Percentiles rank a stretch among this genome's conserved stretches.
Evolutionary conservation across 2,113 vertebrate species (phyloP).

Genomic region (Otus sunia): DNA sequence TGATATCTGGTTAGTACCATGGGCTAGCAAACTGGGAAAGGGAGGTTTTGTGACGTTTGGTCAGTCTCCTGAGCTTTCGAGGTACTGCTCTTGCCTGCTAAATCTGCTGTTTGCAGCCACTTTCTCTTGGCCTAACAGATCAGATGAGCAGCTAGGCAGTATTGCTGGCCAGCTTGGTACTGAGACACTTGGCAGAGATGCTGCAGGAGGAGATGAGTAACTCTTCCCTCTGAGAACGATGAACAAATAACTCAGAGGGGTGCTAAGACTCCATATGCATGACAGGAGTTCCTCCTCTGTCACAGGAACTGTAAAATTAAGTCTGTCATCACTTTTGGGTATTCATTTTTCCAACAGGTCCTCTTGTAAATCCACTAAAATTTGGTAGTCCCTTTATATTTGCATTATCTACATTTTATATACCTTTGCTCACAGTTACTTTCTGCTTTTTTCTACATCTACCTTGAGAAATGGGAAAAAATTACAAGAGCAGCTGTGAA

Average conservation of each 20-base stretch:
- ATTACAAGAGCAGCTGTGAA: not conserved
- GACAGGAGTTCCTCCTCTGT: not conserved
- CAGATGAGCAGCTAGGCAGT: not conserved
- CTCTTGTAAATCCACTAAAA: not conserved
- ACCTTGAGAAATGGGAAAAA: not conserved
- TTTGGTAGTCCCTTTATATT: not conserved
- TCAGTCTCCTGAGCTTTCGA: not conserved
- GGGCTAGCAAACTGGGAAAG: not conserved
- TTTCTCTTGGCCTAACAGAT: not conserved
- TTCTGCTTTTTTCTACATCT: not conserved
- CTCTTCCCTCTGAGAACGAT: not conserved
- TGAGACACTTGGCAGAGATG: not conserved
- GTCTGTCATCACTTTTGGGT: not conserved
- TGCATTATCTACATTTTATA: not conserved
- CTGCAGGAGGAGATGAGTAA: not conserved
- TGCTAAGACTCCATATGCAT: not conserved
- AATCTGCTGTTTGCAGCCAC: not conserved
- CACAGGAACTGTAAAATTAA: not conserved
- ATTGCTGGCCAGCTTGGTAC: not conserved
- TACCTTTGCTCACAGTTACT: not conserved
- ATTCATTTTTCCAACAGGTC: not conserved
- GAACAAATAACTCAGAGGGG: not conserved
- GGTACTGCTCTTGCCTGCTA: not conserved
- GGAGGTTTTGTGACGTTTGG: not conserved
- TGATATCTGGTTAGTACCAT: not conserved